These are phyloP conservation scores for Glyphotaelius pellucidus DNA, from an alignment of 2,888 invertebrate species.

Conservation along the genomic window DNA sequence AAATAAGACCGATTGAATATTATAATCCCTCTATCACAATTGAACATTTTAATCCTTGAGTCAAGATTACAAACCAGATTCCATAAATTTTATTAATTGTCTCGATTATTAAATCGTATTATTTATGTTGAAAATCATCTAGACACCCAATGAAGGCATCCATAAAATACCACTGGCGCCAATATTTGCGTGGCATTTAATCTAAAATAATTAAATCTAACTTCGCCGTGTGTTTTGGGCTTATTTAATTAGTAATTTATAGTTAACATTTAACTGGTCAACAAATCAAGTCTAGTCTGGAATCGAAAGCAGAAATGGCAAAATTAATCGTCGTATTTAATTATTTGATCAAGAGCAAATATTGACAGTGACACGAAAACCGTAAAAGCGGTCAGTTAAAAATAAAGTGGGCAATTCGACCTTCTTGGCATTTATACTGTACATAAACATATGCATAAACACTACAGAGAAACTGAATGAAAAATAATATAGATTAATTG, in stretches of 20 bases:
- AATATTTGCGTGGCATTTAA: background rate
- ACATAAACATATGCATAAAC: background rate
- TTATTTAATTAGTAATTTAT: background rate
- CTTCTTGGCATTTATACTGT: background rate
- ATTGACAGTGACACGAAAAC: constrained; percentile 18
- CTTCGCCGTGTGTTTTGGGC: background rate
- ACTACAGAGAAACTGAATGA: background rate
- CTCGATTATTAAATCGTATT: background rate
- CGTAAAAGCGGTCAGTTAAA: constrained; percentile 2
- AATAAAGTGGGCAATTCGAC: background rate
- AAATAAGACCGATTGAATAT: background rate
- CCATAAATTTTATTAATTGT: background rate
- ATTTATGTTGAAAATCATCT: background rate
- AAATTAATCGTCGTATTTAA: constrained; percentile 7
- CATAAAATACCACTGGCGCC: background rate
- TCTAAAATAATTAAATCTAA: background rate
- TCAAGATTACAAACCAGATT: background rate
- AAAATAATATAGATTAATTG: background rate
- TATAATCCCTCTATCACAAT: background rate
- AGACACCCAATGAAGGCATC: background rate
- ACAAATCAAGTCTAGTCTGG: background rate
- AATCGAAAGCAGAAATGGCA: background rate
- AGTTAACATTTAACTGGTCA: background rate
- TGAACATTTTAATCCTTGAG: background rate
- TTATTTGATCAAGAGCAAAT: constrained; percentile 21